Percentiles rank a stretch among this genome's conserved stretches.
These are phyloP conservation scores for Notechis scutatus DNA, from an alignment of 2,113 vertebrate species.

Conservation along the genomic window DNA sequence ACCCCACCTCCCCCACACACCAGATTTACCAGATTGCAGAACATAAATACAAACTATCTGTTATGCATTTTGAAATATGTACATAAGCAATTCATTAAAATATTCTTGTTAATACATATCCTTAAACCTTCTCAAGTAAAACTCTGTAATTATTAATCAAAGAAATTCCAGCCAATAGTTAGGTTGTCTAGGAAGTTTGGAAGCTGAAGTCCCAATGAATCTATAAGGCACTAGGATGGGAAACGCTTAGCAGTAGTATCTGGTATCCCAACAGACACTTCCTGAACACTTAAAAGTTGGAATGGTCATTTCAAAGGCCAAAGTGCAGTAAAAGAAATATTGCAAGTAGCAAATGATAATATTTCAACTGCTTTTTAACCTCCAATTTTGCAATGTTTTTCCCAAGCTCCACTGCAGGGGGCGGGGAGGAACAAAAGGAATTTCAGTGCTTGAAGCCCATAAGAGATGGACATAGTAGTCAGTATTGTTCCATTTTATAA, in stretches of 20 bases:
- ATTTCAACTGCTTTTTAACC: slow-evolving; percentile 6
- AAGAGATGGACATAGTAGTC: slow-evolving; percentile 30
- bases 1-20: too few relatives aligned
- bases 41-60: neutral
- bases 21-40: neutral
- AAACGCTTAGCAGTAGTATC: neutral
- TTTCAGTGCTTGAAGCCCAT: slow-evolving; percentile 24
- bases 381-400: neutral
- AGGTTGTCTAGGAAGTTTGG: neutral
- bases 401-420: neutral
- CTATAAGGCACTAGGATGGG: neutral
- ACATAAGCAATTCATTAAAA: neutral
- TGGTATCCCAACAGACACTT: slow-evolving; percentile 19
- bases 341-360: slow-evolving; percentile 9
- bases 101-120: neutral
- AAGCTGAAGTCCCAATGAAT: neutral
- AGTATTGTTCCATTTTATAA: slow-evolving; percentile 33
- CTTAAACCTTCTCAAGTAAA: neutral
- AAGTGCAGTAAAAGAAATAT: neutral
- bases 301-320: slow-evolving; percentile 14
- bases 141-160: neutral
- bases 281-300: slow-evolving; percentile 39
- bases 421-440: slow-evolving; percentile 1
- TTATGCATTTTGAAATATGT: neutral
- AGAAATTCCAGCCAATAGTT: neutral